Evolutionary conservation across 2,113 vertebrate genomes (phyloP).

Genomic region (Hippocampus comes): DNA sequence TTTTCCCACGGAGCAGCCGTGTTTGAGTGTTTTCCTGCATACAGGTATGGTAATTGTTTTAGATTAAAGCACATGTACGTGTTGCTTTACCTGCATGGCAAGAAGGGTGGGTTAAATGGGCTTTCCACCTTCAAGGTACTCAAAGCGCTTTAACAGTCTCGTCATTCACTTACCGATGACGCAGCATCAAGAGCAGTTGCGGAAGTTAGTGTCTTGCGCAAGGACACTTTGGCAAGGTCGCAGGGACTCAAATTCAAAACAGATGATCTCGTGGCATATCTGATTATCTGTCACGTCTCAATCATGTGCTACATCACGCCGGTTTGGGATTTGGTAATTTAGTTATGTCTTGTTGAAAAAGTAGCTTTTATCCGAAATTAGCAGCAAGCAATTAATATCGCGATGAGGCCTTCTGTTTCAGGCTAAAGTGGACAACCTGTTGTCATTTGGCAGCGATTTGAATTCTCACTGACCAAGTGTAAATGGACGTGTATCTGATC

Average conservation of each 20-base stretch:
- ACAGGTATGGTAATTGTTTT: not conserved
- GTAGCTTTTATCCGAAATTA: not conserved
- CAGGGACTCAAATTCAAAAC: no score
- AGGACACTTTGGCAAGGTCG: no score
- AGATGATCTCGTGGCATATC: not conserved
- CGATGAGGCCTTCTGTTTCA: constrained; percentile 23
- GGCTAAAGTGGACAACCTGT: constrained; percentile 8
- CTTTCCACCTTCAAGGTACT: no score
- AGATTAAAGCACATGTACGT: not conserved
- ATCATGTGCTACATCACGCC: not conserved
- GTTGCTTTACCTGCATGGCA: no score
- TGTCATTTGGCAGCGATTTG: constrained; percentile 27
- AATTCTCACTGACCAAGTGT: constrained; percentile 36
- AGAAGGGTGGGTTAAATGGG: no score
- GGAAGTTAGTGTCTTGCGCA: no score
- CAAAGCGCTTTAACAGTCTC: no score
- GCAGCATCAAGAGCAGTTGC: no score
- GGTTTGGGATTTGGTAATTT: not conserved
- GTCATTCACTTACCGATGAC: no score
- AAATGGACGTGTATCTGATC: constrained; percentile 58
- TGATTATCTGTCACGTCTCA: not conserved
- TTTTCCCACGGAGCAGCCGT: not conserved
- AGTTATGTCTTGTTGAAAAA: no score
- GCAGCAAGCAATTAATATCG: constrained; percentile 16
- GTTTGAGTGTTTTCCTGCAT: not conserved